Conservation (phyloP, 2,797 vertebrate genomes). For the Crocodylus rhombifer region DNA sequence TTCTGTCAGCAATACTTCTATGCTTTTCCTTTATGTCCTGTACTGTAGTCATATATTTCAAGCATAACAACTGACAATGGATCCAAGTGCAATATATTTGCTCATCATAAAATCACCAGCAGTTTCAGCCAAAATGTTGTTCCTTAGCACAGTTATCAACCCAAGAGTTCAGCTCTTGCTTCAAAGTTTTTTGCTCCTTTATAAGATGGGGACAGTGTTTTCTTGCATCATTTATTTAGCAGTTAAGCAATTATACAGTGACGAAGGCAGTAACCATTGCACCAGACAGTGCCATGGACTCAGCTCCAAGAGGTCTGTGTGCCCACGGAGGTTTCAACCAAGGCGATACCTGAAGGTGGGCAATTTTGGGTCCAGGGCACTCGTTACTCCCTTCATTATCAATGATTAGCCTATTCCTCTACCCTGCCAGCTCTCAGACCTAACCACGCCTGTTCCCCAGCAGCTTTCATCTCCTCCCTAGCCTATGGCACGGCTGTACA, state of each 20-base stretch:
- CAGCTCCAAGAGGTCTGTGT: not conserved
- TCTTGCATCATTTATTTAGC: conserved; percentile 62
- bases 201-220: conserved; percentile 52
- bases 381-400: not conserved
- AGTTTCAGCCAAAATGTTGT: conserved; percentile 29
- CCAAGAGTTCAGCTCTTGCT: conserved; percentile 8
- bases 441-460: not conserved
- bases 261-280: conserved; percentile 57
- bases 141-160: not conserved
- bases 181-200: conserved; percentile 50
- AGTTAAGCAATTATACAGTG: conserved; percentile 37
- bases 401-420: conserved; percentile 1
- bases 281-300: not conserved
- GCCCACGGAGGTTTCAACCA: not conserved
- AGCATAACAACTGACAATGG: not conserved
- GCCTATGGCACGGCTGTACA: not conserved
- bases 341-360: no score
- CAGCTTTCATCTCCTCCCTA: conserved; percentile 22
- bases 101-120: not conserved
- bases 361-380: no score
- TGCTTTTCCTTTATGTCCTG: not conserved
- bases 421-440: accelerated
- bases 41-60: conserved; percentile 20
- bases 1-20: conserved; percentile 43
- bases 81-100: conserved; percentile 3